A percentile compares a stretch with the other conserved stretches of the same genome.
Evolutionary conservation across 2,113 vertebrate genomes (phyloP).

Genomic region (Poeciliopsis prolifica): DNA sequence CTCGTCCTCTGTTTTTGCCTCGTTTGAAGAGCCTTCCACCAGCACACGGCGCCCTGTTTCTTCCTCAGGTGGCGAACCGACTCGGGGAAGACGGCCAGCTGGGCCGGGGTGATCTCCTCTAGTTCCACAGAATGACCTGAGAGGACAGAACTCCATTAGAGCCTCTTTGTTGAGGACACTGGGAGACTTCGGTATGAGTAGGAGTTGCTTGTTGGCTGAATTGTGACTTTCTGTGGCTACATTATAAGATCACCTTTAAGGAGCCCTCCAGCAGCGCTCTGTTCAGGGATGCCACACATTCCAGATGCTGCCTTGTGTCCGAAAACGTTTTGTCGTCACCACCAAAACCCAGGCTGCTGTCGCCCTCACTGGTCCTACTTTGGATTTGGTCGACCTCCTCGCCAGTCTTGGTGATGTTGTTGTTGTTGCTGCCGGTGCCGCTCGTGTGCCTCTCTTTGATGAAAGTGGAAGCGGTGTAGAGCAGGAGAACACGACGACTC

Average conservation of each 20-base stretch:
- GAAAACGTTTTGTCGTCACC: background rate
- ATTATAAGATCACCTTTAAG: slow-evolving; percentile 64
- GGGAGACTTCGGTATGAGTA: no score
- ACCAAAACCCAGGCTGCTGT: background rate
- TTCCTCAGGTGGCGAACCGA: slow-evolving; percentile 85
- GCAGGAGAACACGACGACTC: slow-evolving; percentile 85
- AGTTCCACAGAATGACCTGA: slow-evolving; percentile 88
- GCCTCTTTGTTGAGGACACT: background rate
- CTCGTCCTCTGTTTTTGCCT: slow-evolving; percentile 29
- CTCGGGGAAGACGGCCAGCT: slow-evolving; percentile 79
- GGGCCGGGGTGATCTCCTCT: slow-evolving; percentile 75
- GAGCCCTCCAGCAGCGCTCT: slow-evolving; percentile 82
- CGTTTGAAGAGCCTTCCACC: slow-evolving; percentile 80
- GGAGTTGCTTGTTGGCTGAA: no score
- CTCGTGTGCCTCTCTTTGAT: slow-evolving; percentile 22
- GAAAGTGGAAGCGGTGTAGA: slow-evolving; percentile 76
- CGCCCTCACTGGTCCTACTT: background rate
- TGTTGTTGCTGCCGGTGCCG: slow-evolving; percentile 43
- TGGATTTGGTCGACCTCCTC: background rate
- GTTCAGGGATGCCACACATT: slow-evolving; percentile 82
- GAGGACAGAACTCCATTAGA: background rate
- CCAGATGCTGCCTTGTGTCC: slow-evolving; percentile 69
- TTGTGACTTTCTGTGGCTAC: background rate
- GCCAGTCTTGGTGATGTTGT: slow-evolving; percentile 24
- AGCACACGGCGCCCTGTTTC: slow-evolving; percentile 84